These are phyloP conservation scores for Asteroscopus sphinx DNA, from an alignment of 2,888 invertebrate genomes.

Conservation along the genomic window DNA sequence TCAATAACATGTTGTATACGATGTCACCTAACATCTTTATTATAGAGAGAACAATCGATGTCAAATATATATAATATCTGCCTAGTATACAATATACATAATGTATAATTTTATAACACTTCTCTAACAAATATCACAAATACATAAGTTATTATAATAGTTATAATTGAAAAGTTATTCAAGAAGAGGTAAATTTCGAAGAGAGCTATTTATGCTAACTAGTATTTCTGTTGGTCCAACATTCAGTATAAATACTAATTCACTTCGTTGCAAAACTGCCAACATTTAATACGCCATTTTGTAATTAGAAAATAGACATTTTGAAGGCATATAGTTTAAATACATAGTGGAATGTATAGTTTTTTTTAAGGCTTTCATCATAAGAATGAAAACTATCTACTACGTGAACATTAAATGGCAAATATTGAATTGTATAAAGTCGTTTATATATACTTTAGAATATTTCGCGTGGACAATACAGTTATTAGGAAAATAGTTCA, in stretches of 20 bases:
- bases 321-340: constrained; percentile 81
- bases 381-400: constrained; percentile 79
- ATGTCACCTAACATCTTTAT: constrained; percentile 29
- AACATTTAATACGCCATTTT: constrained; percentile 62
- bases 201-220: constrained; percentile 78
- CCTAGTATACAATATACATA: constrained; percentile 24
- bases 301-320: constrained; percentile 78
- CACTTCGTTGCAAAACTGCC: constrained; percentile 62
- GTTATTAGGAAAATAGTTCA: constrained; percentile 51
- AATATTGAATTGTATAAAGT: constrained; percentile 57
- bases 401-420: constrained; percentile 51
- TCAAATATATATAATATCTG: constrained; percentile 29
- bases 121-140: constrained; percentile 60
- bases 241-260: constrained; percentile 71
- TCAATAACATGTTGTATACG: constrained; percentile 35
- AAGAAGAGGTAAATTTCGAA: constrained; percentile 63
- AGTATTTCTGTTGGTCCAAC: constrained; percentile 78
- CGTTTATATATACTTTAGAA: constrained; percentile 51
- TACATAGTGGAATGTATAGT: constrained; percentile 88
- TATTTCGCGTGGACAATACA: constrained; percentile 40
- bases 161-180: constrained; percentile 46
- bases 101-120: constrained; percentile 41
- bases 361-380: constrained; percentile 83
- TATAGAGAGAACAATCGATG: constrained; percentile 55
- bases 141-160: constrained; percentile 44